A percentile compares a stretch with the other conserved stretches of the same genome.
Evolutionary conservation across 35 echinoderm and acorn worm genomes (phyloP).

Genomic region (Chiridota heheva): DNA sequence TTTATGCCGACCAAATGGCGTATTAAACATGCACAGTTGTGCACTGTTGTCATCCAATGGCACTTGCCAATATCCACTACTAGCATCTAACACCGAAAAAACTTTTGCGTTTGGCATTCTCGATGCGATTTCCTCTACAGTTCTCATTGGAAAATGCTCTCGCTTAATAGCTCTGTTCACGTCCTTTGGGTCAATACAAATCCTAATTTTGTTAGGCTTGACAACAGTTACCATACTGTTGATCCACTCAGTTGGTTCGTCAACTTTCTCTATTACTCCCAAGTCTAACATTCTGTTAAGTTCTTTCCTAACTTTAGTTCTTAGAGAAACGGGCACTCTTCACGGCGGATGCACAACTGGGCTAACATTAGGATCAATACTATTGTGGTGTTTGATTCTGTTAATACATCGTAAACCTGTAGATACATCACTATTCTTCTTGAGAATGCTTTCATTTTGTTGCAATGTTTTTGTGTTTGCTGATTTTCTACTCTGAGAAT

Average conservation of each 20-base stretch:
- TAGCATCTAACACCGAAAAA: slow-evolving; percentile 41
- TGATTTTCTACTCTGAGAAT: too few relatives aligned
- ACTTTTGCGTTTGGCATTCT: slow-evolving; percentile 26
- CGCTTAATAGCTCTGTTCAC: slow-evolving; percentile 45
- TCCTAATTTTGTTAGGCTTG: slow-evolving; percentile 19
- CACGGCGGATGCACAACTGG: too few relatives aligned
- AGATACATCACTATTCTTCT: too few relatives aligned
- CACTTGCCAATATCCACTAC: slow-evolving; percentile 57
- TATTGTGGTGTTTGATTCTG: too few relatives aligned
- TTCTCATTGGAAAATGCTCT: slow-evolving; percentile 41
- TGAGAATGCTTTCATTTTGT: too few relatives aligned
- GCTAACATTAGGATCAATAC: too few relatives aligned
- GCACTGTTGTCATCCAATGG: slow-evolving; percentile 28
- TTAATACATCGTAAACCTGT: too few relatives aligned
- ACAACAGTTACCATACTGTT: slow-evolving; percentile 11
- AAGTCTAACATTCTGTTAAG: slow-evolving; percentile 32
- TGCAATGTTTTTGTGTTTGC: too few relatives aligned
- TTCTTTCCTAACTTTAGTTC: slow-evolving; percentile 31
- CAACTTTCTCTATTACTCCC: slow-evolving; percentile 52
- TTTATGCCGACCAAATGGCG: slow-evolving; percentile 33
- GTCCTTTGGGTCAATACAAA: slow-evolving; percentile 40
- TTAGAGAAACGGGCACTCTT: not conserved
- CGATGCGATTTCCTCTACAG: slow-evolving; percentile 36
- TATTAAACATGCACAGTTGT: slow-evolving; percentile 27
- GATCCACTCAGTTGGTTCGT: not conserved